phyloP scores from a whole-genome alignment of 1,140 invertebrate species.

The Triops cancriformis region DNA sequence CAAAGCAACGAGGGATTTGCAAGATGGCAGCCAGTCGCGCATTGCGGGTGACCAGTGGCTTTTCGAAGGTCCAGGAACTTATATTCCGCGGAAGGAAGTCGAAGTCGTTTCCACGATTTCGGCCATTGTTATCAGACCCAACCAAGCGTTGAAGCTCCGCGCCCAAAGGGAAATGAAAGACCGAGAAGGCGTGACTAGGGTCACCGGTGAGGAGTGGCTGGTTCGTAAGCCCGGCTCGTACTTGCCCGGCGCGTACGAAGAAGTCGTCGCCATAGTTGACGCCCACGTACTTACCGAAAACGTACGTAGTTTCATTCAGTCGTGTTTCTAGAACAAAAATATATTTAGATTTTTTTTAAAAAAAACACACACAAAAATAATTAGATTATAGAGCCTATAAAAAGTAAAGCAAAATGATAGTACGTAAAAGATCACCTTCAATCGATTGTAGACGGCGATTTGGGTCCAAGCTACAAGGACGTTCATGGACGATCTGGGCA shows the following conservation, averaged over 20 bases:
- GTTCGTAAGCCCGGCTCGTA: slow-evolving; percentile 45
- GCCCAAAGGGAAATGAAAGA: slow-evolving; percentile 44
- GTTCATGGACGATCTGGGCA: slow-evolving; percentile 43
- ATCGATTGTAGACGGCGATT: slow-evolving; percentile 41
- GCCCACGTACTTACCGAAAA: slow-evolving; percentile 46
- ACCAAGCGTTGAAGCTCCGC: slow-evolving; percentile 43
- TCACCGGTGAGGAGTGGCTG: slow-evolving; percentile 47
- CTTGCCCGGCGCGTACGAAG: slow-evolving; percentile 46
- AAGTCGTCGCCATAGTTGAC: slow-evolving; percentile 44
- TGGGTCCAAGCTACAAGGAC: slow-evolving; percentile 43
- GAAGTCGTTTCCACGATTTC: slow-evolving; percentile 40
- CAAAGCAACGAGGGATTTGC: slow-evolving; percentile 41
- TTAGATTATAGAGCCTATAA: too few relatives aligned
- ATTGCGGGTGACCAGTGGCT: slow-evolving; percentile 47
- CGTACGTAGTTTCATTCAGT: slow-evolving; percentile 32
- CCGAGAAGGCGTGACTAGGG: slow-evolving; percentile 39
- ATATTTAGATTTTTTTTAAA: too few relatives aligned
- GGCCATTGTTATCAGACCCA: slow-evolving; percentile 42
- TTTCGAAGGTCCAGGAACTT: slow-evolving; percentile 47
- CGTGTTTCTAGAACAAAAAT: too few relatives aligned
- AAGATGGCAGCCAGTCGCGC: slow-evolving; percentile 39
- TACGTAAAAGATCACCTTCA: neutral
- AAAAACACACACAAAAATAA: too few relatives aligned
- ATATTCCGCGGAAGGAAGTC: slow-evolving; percentile 45
- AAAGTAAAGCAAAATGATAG: neutral